phyloP scores from a whole-genome alignment of 2,797 vertebrate species.

The Eidolon dupreanum region DNA sequence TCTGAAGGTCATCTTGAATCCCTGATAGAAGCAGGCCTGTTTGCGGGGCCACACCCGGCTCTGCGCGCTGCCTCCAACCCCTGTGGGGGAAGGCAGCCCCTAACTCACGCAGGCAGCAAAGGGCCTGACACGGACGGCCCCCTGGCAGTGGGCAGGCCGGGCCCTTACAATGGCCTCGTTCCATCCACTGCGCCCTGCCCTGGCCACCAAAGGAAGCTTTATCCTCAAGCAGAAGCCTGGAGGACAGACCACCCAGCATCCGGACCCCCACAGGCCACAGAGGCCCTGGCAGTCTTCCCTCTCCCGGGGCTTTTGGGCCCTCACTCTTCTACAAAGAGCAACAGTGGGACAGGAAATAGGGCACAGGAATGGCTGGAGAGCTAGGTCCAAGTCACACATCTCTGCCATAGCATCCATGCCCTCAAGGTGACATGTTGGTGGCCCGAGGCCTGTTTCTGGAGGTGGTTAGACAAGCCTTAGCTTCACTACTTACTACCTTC shows the following conservation, averaged over 20 bases:
- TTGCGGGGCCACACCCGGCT: not conserved
- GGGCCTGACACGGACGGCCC: not conserved
- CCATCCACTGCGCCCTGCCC: not conserved
- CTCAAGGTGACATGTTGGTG: not conserved
- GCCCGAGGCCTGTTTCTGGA: not conserved
- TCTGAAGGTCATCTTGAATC: too few relatives aligned
- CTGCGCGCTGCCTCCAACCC: too few relatives aligned
- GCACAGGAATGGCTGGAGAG: not conserved
- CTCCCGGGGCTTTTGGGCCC: not conserved
- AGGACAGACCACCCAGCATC: not conserved
- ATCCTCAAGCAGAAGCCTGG: not conserved
- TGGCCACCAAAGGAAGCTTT: not conserved
- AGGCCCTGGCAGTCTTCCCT: not conserved
- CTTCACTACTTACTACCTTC: not conserved
- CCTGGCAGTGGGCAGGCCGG: not conserved
- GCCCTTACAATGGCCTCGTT: not conserved
- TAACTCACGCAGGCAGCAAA: not conserved
- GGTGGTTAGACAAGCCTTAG: not conserved
- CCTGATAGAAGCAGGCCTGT: not conserved
- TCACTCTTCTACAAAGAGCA: conserved; percentile 24
- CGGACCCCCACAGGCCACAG: not conserved
- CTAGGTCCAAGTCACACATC: not conserved
- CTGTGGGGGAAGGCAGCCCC: not conserved
- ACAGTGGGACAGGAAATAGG: not conserved
- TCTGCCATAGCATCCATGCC: rapidly evolving